Percentiles rank a stretch among this genome's conserved stretches.
These are phyloP conservation scores for Hedychridium roseum DNA, from an alignment of 2,888 invertebrate species.

Conservation along the genomic window DNA sequence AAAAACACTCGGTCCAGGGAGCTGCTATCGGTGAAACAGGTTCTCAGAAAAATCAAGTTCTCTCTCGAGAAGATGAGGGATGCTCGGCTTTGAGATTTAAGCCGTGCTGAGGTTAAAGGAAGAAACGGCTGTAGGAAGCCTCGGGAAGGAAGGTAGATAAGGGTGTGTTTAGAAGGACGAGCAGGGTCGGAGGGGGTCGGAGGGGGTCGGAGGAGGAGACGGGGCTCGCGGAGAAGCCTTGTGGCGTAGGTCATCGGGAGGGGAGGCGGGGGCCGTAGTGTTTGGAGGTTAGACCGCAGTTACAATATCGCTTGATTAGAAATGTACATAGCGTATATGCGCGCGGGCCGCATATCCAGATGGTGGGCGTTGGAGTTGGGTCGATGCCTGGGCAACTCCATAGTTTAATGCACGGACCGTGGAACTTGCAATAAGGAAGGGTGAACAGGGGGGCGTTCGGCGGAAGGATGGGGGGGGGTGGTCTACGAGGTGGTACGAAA, in stretches of 20 bases:
- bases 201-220: slow-evolving; percentile 5
- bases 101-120: slow-evolving; percentile 51
- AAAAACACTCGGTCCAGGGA: slow-evolving; percentile 51
- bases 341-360: slow-evolving; percentile 59
- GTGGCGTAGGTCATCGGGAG: slow-evolving; percentile 19
- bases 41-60: slow-evolving; percentile 31
- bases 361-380: slow-evolving; percentile 53
- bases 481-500: slow-evolving; percentile 28
- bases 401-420: slow-evolving; percentile 62
- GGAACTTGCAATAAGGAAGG: slow-evolving; percentile 63
- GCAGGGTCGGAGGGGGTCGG: slow-evolving; percentile 12
- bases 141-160: slow-evolving; percentile 3
- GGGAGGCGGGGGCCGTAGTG: slow-evolving; percentile 53
- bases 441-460: slow-evolving; percentile 30
- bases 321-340: slow-evolving; percentile 64
- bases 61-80: slow-evolving; percentile 2
- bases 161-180: slow-evolving; percentile 9
- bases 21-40: slow-evolving; percentile 37
- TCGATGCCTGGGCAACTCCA: slow-evolving; percentile 61
- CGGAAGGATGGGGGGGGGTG: slow-evolving; percentile 24
- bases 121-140: slow-evolving; percentile 20
- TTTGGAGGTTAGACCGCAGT: slow-evolving; percentile 65
- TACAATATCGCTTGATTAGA: slow-evolving; percentile 66
- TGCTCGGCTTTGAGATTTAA: slow-evolving; percentile 45
- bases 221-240: slow-evolving; percentile 1